Evolutionary conservation across 1,140 invertebrate genomes (phyloP).

Genomic region (Daktulosphaira vitifoliae): DNA sequence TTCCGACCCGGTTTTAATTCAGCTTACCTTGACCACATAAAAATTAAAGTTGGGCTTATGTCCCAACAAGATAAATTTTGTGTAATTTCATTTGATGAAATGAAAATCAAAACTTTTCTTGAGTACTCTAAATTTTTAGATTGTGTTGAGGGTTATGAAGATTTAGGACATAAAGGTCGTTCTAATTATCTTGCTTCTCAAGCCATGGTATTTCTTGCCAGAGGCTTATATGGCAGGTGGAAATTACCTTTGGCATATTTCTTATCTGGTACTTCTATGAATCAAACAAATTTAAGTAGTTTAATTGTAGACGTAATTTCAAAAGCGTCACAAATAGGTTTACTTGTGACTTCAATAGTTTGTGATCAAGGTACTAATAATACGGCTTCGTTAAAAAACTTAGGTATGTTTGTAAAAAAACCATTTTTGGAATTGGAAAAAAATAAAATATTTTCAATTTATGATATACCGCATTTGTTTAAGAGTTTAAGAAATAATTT

Average conservation of each 20-base stretch:
- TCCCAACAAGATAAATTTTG: neutral
- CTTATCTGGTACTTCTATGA: neutral
- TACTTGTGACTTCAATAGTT: neutral
- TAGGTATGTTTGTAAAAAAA: neutral
- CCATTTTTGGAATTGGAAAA: slow-evolving; percentile 11
- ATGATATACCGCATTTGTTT: neutral
- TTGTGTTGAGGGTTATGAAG: slow-evolving; percentile 1
- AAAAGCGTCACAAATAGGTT: neutral
- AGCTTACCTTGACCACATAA: neutral
- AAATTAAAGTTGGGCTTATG: neutral
- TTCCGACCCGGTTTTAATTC: slow-evolving; percentile 2
- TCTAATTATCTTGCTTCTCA: neutral
- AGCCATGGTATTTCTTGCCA: neutral
- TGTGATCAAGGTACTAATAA: slow-evolving; percentile 8
- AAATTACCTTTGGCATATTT: slow-evolving; percentile 10
- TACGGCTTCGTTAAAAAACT: neutral
- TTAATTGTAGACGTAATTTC: neutral
- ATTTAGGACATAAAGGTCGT: slow-evolving; percentile 10
- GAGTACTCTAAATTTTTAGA: neutral
- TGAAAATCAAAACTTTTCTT: slow-evolving; percentile 13
- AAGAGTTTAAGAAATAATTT: neutral
- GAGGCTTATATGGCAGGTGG: neutral
- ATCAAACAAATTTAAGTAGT: neutral
- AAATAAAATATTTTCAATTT: slow-evolving; percentile 15
- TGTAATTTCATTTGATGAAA: neutral